Conservation (phyloP, 2,113 vertebrate species). For the Rhinolophus sinicus region DNA sequence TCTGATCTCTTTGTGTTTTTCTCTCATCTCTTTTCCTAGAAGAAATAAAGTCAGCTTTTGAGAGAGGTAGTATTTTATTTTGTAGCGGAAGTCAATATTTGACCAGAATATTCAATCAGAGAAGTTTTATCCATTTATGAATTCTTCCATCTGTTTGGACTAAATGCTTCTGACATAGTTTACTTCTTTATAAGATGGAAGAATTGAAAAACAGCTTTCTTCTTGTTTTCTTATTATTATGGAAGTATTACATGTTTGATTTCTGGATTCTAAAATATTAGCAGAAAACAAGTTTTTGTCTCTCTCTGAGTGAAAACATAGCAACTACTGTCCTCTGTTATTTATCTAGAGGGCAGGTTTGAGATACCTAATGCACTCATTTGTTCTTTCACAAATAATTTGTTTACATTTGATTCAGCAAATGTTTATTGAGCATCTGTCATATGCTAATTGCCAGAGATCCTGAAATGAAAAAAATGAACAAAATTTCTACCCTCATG, state of each 20-base stretch:
- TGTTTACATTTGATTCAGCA: not conserved
- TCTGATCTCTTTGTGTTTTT: not conserved
- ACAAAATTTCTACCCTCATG: not conserved
- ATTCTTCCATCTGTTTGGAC: not conserved
- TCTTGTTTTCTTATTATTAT: not conserved
- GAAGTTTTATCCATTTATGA: not conserved
- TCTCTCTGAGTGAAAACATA: not conserved
- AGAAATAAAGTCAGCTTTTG: not conserved
- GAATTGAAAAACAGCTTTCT: not conserved
- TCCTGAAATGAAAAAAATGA: not conserved
- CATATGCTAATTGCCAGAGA: not conserved
- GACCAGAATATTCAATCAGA: conserved; percentile 25
- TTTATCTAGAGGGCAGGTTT: not conserved
- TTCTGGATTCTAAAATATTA: conserved; percentile 16
- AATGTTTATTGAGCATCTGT: conserved; percentile 5
- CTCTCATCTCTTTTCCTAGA: not conserved
- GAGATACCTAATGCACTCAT: not conserved
- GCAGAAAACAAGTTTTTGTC: not conserved
- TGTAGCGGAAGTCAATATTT: conserved; percentile 9
- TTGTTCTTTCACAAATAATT: conserved; percentile 1
- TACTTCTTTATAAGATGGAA: not conserved
- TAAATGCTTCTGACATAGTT: conserved; percentile 26
- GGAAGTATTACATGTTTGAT: not conserved
- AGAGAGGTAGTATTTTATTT: conserved; percentile 12
- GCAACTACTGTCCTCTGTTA: not conserved